Evolutionary conservation across 2,888 invertebrate species (phyloP), one percentile per base, ranked within the genome.

Genomic region (Linyphia triangularis): DNA sequence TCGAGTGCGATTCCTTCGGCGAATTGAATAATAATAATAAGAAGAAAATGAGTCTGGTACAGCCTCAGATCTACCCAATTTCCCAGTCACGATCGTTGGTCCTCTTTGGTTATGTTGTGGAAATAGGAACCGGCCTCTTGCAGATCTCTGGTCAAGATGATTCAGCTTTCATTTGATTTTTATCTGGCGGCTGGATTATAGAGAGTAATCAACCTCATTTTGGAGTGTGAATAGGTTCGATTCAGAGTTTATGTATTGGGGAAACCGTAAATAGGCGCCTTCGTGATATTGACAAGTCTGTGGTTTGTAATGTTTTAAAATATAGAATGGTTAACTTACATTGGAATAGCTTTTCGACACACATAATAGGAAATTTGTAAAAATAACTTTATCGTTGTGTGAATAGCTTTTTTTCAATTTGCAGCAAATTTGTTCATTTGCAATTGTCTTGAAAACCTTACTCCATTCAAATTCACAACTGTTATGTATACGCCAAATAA

Each of bases 151-250:
- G 57, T 70, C 16, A 33, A 73, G 73, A 19, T 59, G 59, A 75
- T 65, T 13, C n/a, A n/a, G 67, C 67, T 67, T 67, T 67, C 65
- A 51, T 79, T 51, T 51, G 78, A 79, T 67, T 63, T 30, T 30
- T 67, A 79, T 79, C 78, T 43, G 26, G 22, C 40, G 43, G 78
- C 16, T n/a, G 22, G 78, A 79, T 79, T 30, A 22, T 67, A 67
- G 51, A 79, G 43, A 79, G 30, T 51, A 79, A 79, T 79, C 78
- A 67, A 67, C 78, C 78, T 67, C 78, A 65, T 79, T 79, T 79
- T 37, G 22, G n/a, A n/a, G n/a, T n/a, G 59, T 59, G 73, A 73
- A 59, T 57, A 28, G 70, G 43, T 43, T 72, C 37, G n/a, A 72
- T 72, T 24, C 51, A 22, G 9, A 73, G 59, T 59, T 30, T 26